These are phyloP conservation scores for Gobio occitaniae DNA, from an alignment of 2,797 vertebrate species.

Conservation along the genomic window DNA sequence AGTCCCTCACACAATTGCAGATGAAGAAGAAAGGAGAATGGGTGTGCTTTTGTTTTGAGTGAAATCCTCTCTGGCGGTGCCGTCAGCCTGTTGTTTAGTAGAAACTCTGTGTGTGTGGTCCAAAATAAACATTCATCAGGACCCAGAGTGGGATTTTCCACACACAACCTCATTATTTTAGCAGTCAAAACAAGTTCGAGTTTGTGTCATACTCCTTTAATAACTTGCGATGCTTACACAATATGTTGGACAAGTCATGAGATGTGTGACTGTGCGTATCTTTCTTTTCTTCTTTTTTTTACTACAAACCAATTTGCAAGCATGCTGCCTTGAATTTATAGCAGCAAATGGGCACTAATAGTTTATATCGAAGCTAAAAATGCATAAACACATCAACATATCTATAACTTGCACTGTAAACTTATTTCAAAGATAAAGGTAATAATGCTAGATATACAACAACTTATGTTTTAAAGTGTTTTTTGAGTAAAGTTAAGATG, in stretches of 20 bases:
- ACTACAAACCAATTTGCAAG: conserved; percentile 35
- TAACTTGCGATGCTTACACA: neutral
- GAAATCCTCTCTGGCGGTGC: conserved; percentile 26
- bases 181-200: conserved; percentile 1
- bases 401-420: neutral
- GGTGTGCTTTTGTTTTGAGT: conserved; percentile 19
- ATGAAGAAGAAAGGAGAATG: neutral
- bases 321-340: conserved; percentile 42
- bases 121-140: conserved; percentile 15
- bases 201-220: conserved; percentile 17
- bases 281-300: conserved; percentile 3
- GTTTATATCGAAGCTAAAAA: neutral
- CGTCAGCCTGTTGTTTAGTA: neutral
- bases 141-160: conserved; percentile 27
- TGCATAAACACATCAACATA: neutral
- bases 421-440: neutral
- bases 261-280: conserved; percentile 39
- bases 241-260: conserved; percentile 36
- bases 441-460: neutral
- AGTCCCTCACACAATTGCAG: conserved; percentile 9
- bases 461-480: neutral
- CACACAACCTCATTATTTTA: neutral
- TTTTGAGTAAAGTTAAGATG: neutral
- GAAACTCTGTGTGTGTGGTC: conserved; percentile 38
- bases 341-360: conserved; percentile 23